Percentiles rank a stretch among this genome's conserved stretches.
phyloP scores from a whole-genome alignment of 92 coral and sea anemone species.

The Paramuricea clavata region DNA sequence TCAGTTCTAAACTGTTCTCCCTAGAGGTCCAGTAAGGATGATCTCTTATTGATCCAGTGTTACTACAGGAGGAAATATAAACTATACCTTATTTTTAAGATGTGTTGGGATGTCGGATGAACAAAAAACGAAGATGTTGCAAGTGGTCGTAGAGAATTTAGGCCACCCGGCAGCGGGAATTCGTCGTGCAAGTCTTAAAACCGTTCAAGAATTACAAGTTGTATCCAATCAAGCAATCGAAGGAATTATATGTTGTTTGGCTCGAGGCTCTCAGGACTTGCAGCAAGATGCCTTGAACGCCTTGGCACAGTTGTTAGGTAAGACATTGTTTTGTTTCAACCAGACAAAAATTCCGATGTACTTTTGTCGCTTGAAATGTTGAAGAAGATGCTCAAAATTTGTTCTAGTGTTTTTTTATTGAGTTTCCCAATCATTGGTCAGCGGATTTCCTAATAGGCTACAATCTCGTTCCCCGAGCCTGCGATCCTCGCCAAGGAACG shows the following conservation, averaged over 20 bases:
- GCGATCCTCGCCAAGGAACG: too few relatives aligned
- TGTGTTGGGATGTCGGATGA: slow-evolving; percentile 10
- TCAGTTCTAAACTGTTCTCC: too few relatives aligned
- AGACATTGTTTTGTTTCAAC: neutral
- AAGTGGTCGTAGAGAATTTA: slow-evolving; percentile 1
- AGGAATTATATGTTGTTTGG: slow-evolving; percentile 27
- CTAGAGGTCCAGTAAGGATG: too few relatives aligned
- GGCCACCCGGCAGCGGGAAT: neutral
- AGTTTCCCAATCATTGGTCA: too few relatives aligned
- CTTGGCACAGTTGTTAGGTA: slow-evolving; percentile 24
- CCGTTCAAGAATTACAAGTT: slow-evolving; percentile 1
- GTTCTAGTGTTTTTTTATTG: too few relatives aligned
- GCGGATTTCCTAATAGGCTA: too few relatives aligned
- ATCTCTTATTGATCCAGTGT: too few relatives aligned
- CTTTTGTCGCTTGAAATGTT: too few relatives aligned
- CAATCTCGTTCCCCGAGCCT: too few relatives aligned
- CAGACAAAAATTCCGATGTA: too few relatives aligned
- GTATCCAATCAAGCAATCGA: neutral
- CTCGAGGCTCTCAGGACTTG: neutral
- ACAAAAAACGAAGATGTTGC: neutral
- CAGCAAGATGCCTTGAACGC: slow-evolving; percentile 19
- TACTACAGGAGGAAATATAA: neutral
- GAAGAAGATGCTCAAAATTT: too few relatives aligned
- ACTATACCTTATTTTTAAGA: neutral
- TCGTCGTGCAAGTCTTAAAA: slow-evolving; percentile 26